Evolutionary conservation across 2,888 invertebrate genomes (phyloP), one percentile per base, ranked within the genome.

Genomic region (Tetragonisca angustula): DNA sequence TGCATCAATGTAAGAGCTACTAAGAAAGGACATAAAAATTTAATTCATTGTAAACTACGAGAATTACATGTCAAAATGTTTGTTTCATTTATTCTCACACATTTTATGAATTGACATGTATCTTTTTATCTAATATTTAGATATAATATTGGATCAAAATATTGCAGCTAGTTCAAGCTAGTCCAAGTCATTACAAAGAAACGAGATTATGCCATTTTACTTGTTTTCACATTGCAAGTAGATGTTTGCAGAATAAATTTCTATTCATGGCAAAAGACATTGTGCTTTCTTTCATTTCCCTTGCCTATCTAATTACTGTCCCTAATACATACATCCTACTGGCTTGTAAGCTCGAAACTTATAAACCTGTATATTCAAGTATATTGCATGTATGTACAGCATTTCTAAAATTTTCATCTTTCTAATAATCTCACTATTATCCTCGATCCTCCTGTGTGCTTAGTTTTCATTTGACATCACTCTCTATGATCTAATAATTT

Each of bases 351-450:
- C 76, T 72, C 69, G 59, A 50, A 75, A 69, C 62, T 67, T 64
- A 36, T 27, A 64, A 69, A 81, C 78, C 76, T 83, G 65, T 86
- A 62, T 79, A 81, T 80, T 70, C 43, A 83, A 95, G 96, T 0
- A 91, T 94, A 92, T 76, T 94, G 94, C 70, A 95, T 96, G 0
- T 95, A 96, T 21, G 95, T 96, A 1, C 95, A 95, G 0, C 95
- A 95, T 87, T 95, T 94, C 68, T 49, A 1, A 67, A 15, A 21
- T 73, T 32, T 56, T 19, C 6, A 52, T 27, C n/a, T 36, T 27
- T 50, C 32, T 21, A 82, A 19, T 59, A 50, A 54, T 82, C 17
- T 52, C 50, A 62, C 21, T 49, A 24, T 49, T 21, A 65, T 68
- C 68, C 54, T 36, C 6, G 17, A 62, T 50, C 17, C 43, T 52